Conservation (phyloP, 2,797 vertebrate species). For the Natrix natrix region DNA sequence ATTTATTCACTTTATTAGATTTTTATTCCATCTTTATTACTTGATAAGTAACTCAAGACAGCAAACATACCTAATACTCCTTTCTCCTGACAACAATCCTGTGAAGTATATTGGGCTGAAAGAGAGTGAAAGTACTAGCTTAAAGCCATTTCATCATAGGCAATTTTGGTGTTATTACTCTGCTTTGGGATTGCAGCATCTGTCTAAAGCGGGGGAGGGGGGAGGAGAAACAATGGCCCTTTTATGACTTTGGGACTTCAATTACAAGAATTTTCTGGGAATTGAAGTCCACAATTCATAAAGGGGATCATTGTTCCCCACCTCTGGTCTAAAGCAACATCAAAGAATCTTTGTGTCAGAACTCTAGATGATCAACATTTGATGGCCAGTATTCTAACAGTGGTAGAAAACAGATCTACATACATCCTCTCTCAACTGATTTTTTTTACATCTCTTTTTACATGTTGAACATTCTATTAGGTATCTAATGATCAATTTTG, state of each 20-base stretch:
- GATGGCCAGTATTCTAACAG: background rate
- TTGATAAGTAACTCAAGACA: background rate
- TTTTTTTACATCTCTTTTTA: background rate
- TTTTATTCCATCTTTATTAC: background rate
- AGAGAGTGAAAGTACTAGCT: background rate
- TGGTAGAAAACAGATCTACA: background rate
- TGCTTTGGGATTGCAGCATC: background rate
- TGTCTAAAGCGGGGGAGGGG: background rate
- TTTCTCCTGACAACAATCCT: background rate
- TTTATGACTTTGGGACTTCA: background rate
- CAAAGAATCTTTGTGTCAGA: background rate
- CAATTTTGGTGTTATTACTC: background rate
- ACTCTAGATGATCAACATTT: background rate
- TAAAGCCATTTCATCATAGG: background rate
- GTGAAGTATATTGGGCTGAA: background rate
- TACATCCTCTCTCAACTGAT: background rate
- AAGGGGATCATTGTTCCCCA: background rate
- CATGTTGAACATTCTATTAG: background rate
- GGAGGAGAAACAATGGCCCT: too few species aligned
- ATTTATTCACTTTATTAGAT: background rate
- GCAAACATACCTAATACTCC: background rate
- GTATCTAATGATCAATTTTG: background rate
- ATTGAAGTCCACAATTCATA: background rate
- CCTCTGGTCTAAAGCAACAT: background rate
- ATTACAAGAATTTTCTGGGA: background rate